Evolutionary conservation across 2,797 vertebrate genomes (phyloP).

Genomic region (Sphenopsis melanotis): DNA sequence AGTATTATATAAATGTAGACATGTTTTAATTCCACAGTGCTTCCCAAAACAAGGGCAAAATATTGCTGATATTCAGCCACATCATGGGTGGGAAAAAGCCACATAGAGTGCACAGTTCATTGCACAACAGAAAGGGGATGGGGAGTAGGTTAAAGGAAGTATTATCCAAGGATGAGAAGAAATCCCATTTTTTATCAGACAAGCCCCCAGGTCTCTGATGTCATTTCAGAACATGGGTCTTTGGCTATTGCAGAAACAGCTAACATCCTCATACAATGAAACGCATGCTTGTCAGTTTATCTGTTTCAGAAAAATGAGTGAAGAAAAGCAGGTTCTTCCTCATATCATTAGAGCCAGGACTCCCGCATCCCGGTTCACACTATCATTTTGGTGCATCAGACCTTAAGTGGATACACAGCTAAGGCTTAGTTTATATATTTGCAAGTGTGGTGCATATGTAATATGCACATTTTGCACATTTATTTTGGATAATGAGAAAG

Average conservation of each 20-base stretch:
- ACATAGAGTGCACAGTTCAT: not conserved
- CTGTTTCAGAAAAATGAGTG: not conserved
- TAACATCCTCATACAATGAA: not conserved
- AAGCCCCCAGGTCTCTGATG: conserved; percentile 6
- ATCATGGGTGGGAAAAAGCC: not conserved
- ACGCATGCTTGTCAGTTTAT: not conserved
- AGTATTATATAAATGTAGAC: not conserved
- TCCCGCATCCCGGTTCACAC: not conserved
- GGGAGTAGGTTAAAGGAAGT: not conserved
- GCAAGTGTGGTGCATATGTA: not conserved
- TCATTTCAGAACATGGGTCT: not conserved
- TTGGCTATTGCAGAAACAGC: not conserved
- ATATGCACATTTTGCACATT: not conserved
- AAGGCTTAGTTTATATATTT: not conserved
- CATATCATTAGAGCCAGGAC: not conserved
- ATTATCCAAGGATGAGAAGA: conserved; percentile 17
- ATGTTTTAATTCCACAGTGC: not conserved
- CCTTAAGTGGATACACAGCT: not conserved
- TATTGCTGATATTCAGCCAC: not conserved
- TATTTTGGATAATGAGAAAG: not conserved
- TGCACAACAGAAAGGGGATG: not conserved
- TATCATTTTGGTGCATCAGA: not conserved
- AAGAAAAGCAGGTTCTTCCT: not conserved
- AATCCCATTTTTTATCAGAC: conserved; percentile 31
- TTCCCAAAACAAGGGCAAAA: conserved; percentile 11